Evolutionary conservation across 2,888 invertebrate genomes (phyloP), one percentile per base, ranked within the genome.

Genomic region (Acleris emargana): DNA sequence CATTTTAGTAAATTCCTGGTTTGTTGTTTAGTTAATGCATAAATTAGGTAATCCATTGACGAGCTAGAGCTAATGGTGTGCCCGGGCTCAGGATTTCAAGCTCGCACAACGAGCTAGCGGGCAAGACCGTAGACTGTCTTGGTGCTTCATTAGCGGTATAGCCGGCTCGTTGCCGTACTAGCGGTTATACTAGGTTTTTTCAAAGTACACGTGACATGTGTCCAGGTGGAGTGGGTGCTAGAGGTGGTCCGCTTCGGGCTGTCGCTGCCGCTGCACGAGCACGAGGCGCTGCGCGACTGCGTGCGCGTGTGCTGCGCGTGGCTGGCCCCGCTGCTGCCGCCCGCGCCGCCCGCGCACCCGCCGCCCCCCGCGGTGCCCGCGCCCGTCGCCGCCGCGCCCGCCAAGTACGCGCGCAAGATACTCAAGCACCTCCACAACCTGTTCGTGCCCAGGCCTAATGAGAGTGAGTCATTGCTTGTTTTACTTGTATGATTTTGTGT

Each of bases 261-360:
- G 5, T 97, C 97, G 16, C 91, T 99, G 52, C 98, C 98, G 0
- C 89, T 99, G 54, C 94, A 95, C 43, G 99, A 99, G 87, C 98
- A 98, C 83, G 98, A 98, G 76, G 97, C 98, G 0, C 96, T 99
- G 59, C 96, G 98, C 71, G 98, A 99, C 86, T 99, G 99, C 84
- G 99, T 99, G 50, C 97, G 97, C 82, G 96, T 99, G 43, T 99
- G 99, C 82, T 99, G 98, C 85, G 98, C 99, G 80, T 99, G 99
- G 99, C 91, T 99, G 71, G 96, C 97, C 0, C 97, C 98, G 3
- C 91, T 99, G 69, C 94, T 97, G 72, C 95, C 96, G 0, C 86
- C 98, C 80, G 98, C 98, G 96, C 92, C 99, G 64, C 96, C 97
- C 0, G 95, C 97, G 72, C 95, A 96, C 25, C 94, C 94, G 28